phyloP scores from a whole-genome alignment of 2,797 vertebrate genomes.

The Ptychobarbus kaznakovi region DNA sequence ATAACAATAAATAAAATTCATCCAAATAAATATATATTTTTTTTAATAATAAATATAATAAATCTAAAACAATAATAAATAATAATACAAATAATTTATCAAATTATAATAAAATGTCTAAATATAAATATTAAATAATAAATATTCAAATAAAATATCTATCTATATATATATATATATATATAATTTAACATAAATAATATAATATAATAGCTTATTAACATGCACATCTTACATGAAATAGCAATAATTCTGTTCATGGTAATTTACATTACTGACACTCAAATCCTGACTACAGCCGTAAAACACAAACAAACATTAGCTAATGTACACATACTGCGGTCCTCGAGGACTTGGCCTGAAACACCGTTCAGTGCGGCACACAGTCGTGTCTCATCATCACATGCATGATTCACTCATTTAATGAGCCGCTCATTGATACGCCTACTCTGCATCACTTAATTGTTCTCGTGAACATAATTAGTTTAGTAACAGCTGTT shows the following conservation, averaged over 20 bases:
- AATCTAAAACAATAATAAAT: neutral
- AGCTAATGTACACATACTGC: constrained; percentile 10
- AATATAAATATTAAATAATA: neutral
- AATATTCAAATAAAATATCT: neutral
- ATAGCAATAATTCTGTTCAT: neutral
- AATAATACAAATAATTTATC: neutral
- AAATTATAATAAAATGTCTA: neutral
- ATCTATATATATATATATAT: neutral
- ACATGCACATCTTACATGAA: neutral
- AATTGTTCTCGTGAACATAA: constrained; percentile 23
- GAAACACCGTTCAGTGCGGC: neutral
- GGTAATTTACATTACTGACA: constrained; percentile 2
- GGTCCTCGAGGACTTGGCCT: constrained; percentile 5
- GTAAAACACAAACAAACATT: constrained; percentile 1
- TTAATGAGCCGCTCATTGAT: constrained; percentile 39
- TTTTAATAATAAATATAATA: neutral
- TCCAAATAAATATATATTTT: neutral
- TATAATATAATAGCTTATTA: neutral
- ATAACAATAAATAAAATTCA: neutral
- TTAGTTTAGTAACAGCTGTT: constrained; percentile 24
- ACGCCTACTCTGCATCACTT: constrained; percentile 10
- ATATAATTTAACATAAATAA: neutral
- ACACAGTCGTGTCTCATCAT: constrained; percentile 16
- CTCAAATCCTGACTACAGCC: neutral
- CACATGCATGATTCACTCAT: constrained; percentile 31